Percentiles rank a stretch among this genome's conserved stretches.
phyloP scores from a whole-genome alignment of 2,888 invertebrate genomes.

The Epinotia brunnichana region DNA sequence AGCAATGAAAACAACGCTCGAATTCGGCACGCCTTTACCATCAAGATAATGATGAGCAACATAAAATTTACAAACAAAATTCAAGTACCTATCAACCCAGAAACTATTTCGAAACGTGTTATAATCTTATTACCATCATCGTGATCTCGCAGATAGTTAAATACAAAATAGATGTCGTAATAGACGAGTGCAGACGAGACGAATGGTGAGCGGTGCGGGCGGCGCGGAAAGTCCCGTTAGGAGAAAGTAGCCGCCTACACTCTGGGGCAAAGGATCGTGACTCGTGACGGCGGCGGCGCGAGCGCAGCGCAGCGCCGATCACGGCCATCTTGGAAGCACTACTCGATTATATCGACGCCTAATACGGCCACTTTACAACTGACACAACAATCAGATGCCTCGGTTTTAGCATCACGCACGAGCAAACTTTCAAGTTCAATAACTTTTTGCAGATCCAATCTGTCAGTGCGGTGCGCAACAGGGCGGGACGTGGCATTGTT shows the following conservation, averaged over 20 bases:
- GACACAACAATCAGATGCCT: constrained; percentile 53
- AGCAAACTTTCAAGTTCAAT: constrained; percentile 48
- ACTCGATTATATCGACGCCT: constrained; percentile 67
- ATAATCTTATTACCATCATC: constrained; percentile 57
- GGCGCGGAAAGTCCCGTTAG: constrained; percentile 75
- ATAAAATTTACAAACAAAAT: constrained; percentile 45
- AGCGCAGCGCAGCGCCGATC: constrained; percentile 59
- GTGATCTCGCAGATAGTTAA: constrained; percentile 70
- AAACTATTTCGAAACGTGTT: constrained; percentile 61
- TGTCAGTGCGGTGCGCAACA: constrained; percentile 43
- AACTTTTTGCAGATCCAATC: constrained; percentile 40
- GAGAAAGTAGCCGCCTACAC: constrained; percentile 83
- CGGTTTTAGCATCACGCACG: constrained; percentile 51
- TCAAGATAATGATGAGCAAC: constrained; percentile 35
- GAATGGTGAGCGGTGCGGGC: constrained; percentile 52
- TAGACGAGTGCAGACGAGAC: constrained; percentile 48
- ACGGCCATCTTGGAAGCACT: constrained; percentile 64
- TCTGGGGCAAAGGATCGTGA: constrained; percentile 68
- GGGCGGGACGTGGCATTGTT: constrained; percentile 39
- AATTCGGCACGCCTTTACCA: constrained; percentile 5
- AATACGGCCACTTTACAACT: constrained; percentile 54
- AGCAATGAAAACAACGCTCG: constrained; percentile 7
- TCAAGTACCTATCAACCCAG: constrained; percentile 52
- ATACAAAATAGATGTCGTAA: constrained; percentile 75
- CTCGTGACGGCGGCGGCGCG: constrained; percentile 47